These are phyloP conservation scores for Pilophorus perplexus DNA, from an alignment of 2,888 invertebrate species.

Conservation along the genomic window DNA sequence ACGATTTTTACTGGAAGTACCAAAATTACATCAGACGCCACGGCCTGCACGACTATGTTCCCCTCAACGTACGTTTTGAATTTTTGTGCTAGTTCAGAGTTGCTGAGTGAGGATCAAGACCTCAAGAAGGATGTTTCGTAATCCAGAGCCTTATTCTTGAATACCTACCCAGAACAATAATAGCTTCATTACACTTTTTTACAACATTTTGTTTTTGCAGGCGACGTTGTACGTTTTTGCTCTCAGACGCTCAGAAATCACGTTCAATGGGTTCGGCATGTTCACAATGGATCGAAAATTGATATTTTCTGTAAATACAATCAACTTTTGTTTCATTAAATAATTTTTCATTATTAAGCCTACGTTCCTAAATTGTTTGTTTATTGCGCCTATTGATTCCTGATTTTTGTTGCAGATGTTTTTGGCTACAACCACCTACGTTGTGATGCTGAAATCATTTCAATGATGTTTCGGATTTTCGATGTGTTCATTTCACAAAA, in stretches of 20 bases:
- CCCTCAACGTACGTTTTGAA: conserved; percentile 20
- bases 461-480: background rate
- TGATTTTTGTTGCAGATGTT: conserved; percentile 8
- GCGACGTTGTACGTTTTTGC: conserved; percentile 9
- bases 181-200: too few species aligned
- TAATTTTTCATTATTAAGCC: background rate
- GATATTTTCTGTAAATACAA: background rate
- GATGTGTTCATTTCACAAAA: background rate
- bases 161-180: too few species aligned
- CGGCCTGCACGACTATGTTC: conserved; percentile 14
- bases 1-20: background rate
- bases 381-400: background rate
- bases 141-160: too few species aligned
- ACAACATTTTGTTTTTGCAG: background rate
- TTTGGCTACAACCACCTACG: background rate
- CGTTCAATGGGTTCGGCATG: background rate
- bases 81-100: too few species aligned
- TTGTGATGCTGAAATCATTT: background rate
- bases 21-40: background rate
- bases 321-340: background rate
- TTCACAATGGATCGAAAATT: background rate
- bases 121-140: too few species aligned
- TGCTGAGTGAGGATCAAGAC: too few species aligned
- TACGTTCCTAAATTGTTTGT: background rate
- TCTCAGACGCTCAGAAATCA: background rate